These are phyloP conservation scores for Pachypanchax playfairii DNA, from an alignment of 2,113 vertebrate genomes.

Conservation along the genomic window DNA sequence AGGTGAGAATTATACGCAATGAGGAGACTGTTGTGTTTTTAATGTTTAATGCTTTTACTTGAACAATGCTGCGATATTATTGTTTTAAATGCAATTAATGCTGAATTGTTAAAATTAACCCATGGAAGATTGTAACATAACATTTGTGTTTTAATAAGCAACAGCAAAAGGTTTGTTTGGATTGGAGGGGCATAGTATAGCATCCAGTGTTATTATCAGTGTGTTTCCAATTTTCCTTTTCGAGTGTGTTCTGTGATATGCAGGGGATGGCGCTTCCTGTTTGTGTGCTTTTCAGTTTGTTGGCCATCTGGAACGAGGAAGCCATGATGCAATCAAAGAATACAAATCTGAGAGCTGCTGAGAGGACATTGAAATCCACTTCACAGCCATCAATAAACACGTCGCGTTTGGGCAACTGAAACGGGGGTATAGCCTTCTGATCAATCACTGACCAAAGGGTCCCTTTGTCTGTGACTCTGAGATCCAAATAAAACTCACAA, in stretches of 20 bases:
- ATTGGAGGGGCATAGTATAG: slow-evolving; percentile 21
- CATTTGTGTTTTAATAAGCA: not conserved
- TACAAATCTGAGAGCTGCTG: slow-evolving; percentile 39
- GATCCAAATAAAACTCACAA: slow-evolving; percentile 47
- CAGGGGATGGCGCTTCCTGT: slow-evolving; percentile 45
- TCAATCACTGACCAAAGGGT: slow-evolving; percentile 48
- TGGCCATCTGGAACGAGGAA: slow-evolving; percentile 50
- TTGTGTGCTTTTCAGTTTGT: slow-evolving; percentile 48
- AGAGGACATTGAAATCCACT: slow-evolving; percentile 60
- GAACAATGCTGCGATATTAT: not conserved
- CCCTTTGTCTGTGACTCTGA: slow-evolving; percentile 46
- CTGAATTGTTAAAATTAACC: not conserved
- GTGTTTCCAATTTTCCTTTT: slow-evolving; percentile 46
- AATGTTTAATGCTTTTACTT: not conserved
- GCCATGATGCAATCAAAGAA: slow-evolving; percentile 53
- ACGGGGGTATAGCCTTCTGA: slow-evolving; percentile 33
- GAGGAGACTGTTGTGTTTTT: not conserved
- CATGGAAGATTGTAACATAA: not conserved
- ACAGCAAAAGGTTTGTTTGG: slow-evolving; percentile 28
- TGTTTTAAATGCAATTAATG: not conserved
- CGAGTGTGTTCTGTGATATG: slow-evolving; percentile 37
- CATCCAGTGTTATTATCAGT: slow-evolving; percentile 31
- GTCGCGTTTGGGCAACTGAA: slow-evolving; percentile 44
- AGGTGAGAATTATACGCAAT: slow-evolving; percentile 1
- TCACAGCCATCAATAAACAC: slow-evolving; percentile 44